Base-by-base conservation (phyloP, 2,888 invertebrate species). In the Euspilapteryx auroguttella region DNA sequence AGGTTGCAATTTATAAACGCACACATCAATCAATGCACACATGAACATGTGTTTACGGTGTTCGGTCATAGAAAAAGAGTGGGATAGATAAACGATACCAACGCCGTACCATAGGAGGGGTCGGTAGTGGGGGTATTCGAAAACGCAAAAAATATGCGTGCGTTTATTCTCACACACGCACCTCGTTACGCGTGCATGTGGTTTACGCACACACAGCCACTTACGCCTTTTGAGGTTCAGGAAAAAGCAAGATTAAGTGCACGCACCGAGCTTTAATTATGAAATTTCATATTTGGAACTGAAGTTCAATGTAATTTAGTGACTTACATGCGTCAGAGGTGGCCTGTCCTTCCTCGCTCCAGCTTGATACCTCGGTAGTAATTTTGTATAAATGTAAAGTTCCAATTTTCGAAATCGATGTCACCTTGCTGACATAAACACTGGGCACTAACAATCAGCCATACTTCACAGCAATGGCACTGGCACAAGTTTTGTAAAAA, bases 331-430 rank as follows among this genome's bases (percentile, higher is more conserved):
- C 73, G 73, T 71, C 73, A 73, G 73, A 64, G 65, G 73, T 56
- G 66, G 68, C 55, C 59, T 65, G 58, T 44, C 64, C 73, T 57
- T 63, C 71, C 55, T 71, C 73, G 62, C 64, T 73, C 73, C 73
- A 75, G 71, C 66, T 71, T 69, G 73, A 68, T 65, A 75, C 68
- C 63, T 71, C 49, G 71, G 71, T 65, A 59, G 69, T 64, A 75
- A 75, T 75, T 71, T 73, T 73, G 58, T 50, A 49, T 55, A 65
- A 54, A 51, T 56, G 47, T 43, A 61, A 64, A 57, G 58, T 56
- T 52, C 51, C 54, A 56, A 61, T 44, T 41, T 45, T 50, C 23
- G 22, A 49, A 58, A 47, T 43, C 38, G 40, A 42, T 43, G 57
- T 59, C 62, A 65, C 61, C 58, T 63, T 14, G 20, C 27, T 57